Conservation (phyloP, 2,113 vertebrate genomes). For the Diadophis punctatus region DNA sequence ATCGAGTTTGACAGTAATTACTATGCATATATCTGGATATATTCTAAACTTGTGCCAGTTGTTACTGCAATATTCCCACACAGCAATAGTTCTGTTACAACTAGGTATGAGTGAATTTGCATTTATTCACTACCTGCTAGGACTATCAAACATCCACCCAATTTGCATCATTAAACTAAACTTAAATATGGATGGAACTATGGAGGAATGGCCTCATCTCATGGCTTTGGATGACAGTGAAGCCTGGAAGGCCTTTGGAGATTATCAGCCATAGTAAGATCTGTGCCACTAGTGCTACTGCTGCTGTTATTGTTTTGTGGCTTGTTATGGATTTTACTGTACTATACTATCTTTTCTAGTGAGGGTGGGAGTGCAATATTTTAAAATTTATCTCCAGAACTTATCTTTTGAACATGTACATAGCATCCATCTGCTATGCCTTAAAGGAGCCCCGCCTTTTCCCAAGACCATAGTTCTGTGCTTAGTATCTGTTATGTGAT, state of each 20-base stretch:
- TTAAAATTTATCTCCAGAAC: neutral
- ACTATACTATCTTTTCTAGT: neutral
- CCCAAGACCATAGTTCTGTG: neutral
- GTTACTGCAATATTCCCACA: neutral
- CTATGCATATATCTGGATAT: neutral
- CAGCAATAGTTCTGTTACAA: neutral
- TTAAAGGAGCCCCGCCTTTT: neutral
- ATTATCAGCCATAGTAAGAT: neutral
- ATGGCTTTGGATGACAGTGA: neutral
- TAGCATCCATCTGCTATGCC: neutral
- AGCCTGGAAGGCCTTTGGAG: neutral
- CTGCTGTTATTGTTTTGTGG: neutral
- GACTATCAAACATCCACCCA: neutral
- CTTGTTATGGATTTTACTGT: neutral
- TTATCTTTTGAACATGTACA: neutral
- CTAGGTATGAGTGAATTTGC: neutral
- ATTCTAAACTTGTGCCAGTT: neutral
- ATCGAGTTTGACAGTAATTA: neutral
- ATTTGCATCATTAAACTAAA: neutral
- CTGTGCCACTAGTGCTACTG: neutral
- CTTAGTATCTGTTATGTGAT: neutral
- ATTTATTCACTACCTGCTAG: neutral
- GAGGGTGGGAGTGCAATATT: neutral
- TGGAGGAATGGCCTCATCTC: neutral
- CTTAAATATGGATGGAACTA: neutral